phyloP scores from a whole-genome alignment of 1,140 invertebrate species.

The Cydia splendana region DNA sequence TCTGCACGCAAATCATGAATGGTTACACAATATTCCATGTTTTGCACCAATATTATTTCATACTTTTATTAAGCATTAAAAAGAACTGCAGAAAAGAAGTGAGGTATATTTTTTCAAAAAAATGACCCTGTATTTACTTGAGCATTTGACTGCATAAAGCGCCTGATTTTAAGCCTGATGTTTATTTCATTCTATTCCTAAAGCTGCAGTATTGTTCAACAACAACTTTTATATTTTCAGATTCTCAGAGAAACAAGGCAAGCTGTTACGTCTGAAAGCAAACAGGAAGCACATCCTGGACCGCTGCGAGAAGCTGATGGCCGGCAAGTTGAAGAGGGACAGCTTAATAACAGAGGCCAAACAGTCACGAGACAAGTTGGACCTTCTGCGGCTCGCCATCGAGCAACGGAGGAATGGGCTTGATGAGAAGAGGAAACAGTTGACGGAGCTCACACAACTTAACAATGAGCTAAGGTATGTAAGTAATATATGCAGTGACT shows the following conservation, averaged over 20 bases:
- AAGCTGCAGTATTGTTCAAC: no score
- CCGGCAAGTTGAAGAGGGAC: constrained; percentile 81
- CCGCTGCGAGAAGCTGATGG: constrained; percentile 80
- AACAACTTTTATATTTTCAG: constrained; percentile 59
- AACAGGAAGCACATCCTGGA: constrained; percentile 81
- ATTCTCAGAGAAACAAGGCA: constrained; percentile 84
- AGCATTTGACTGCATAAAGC: no score
- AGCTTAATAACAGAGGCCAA: constrained; percentile 82
- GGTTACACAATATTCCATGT: no score
- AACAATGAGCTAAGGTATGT: constrained; percentile 79
- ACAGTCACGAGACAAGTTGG: constrained; percentile 82
- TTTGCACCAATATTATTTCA: no score
- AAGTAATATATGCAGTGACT: background rate
- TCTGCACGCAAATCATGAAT: no score
- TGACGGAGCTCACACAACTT: constrained; percentile 79
- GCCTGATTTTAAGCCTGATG: no score
- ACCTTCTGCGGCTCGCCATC: constrained; percentile 82
- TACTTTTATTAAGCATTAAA: no score
- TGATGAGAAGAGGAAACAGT: constrained; percentile 77
- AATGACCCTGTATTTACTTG: no score
- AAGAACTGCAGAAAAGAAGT: no score
- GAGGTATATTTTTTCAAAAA: no score
- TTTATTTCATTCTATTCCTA: no score
- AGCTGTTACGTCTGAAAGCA: constrained; percentile 81
- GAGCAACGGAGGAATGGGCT: constrained; percentile 83